Conservation (phyloP, 2,888 invertebrate genomes). For the Apeira syringaria region DNA sequence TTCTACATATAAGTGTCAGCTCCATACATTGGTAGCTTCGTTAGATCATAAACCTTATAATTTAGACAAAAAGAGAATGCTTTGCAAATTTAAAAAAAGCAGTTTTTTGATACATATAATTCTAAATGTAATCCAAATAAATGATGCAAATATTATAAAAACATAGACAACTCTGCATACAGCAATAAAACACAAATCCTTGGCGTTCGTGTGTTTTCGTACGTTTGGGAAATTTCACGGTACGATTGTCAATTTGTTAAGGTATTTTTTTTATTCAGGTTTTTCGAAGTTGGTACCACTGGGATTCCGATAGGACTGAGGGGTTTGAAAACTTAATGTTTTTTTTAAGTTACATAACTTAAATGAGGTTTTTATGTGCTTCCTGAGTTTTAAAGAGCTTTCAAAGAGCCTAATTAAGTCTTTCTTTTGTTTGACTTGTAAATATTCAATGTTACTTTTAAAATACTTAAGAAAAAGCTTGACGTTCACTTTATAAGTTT, state of each 20-base stretch:
- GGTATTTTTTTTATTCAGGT: slow-evolving; percentile 9
- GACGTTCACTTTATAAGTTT: too few relatives aligned
- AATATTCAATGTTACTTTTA: too few relatives aligned
- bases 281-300: slow-evolving; percentile 3
- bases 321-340: slow-evolving; percentile 4
- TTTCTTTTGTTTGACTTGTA: too few relatives aligned
- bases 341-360: slow-evolving; percentile 10
- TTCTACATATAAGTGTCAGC: background rate
- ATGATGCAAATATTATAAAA: slow-evolving; percentile 20
- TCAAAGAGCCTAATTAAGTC: background rate
- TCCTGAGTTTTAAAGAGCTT: slow-evolving; percentile 2
- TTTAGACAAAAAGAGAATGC: too few relatives aligned
- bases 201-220: slow-evolving; percentile 15
- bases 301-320: background rate
- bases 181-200: slow-evolving; percentile 21
- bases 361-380: slow-evolving; percentile 14
- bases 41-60: too few relatives aligned
- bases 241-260: slow-evolving; percentile 26
- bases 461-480: too few relatives aligned
- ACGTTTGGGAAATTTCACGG: slow-evolving; percentile 33
- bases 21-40: background rate
- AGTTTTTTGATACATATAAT: background rate
- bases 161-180: slow-evolving; percentile 18
- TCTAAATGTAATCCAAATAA: slow-evolving; percentile 8
- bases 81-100: too few relatives aligned